Conservation (phyloP, 2,888 invertebrate genomes). For the Acrobasis suavella region DNA sequence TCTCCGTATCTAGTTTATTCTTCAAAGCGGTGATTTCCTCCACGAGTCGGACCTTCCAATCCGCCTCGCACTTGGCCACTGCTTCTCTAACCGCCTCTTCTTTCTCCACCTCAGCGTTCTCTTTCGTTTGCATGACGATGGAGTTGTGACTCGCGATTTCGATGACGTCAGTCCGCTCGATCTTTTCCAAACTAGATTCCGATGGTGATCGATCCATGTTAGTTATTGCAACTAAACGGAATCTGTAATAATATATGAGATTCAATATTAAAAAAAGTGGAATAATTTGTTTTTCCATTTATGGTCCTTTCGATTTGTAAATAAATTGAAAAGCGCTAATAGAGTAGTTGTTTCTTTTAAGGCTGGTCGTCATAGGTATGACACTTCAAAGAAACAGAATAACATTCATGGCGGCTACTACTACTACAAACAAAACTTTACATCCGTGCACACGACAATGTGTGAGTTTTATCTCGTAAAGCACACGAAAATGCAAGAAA, state of each 20-base stretch:
- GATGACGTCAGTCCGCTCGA: slow-evolving; percentile 85
- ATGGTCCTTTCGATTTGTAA: too few species aligned
- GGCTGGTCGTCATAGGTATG: too few species aligned
- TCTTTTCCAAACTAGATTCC: slow-evolving; percentile 89
- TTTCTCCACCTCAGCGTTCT: slow-evolving; percentile 84
- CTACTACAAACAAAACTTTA: too few species aligned
- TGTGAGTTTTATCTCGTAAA: too few species aligned
- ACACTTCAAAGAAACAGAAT: too few species aligned
- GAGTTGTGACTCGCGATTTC: slow-evolving; percentile 85
- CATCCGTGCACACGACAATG: too few species aligned
- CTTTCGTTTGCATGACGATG: slow-evolving; percentile 85
- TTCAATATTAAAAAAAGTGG: too few species aligned
- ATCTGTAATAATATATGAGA: slow-evolving; percentile 60
- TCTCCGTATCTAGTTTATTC: slow-evolving; percentile 76
- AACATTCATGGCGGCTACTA: too few species aligned
- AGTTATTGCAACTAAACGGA: slow-evolving; percentile 87
- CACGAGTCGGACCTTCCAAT: slow-evolving; percentile 79
- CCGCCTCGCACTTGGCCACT: slow-evolving; percentile 81
- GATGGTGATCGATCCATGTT: slow-evolving; percentile 90
- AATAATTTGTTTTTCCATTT: too few species aligned
- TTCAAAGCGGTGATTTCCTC: slow-evolving; percentile 58
- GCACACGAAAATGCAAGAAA: too few species aligned
- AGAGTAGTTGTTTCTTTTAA: too few species aligned
- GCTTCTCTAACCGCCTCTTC: slow-evolving; percentile 79
- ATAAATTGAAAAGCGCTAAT: too few species aligned